phyloP scores from a whole-genome alignment of 2,113 vertebrate species.

The Eidolon helvum region DNA sequence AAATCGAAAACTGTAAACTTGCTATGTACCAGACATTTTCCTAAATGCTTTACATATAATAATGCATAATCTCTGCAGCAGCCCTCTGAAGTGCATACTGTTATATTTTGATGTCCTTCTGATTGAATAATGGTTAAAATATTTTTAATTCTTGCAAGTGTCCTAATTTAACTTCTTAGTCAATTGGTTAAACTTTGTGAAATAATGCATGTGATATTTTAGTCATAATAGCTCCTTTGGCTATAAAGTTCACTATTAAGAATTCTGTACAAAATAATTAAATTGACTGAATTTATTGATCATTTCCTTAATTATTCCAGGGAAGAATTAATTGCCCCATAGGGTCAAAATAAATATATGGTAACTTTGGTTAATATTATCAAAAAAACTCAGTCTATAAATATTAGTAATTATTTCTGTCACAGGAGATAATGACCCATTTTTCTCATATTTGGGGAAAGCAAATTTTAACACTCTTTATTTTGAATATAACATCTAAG shows the following conservation, averaged over 20 bases:
- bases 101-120: neutral
- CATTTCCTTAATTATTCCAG: neutral
- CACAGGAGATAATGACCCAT: neutral
- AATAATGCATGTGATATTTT: neutral
- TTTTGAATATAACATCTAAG: neutral
- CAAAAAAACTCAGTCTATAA: neutral
- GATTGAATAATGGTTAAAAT: neutral
- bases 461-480: neutral
- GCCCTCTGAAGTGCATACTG: accelerated
- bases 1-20: neutral
- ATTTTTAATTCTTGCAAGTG: neutral
- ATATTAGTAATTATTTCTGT: neutral
- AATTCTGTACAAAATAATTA: neutral
- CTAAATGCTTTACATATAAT: neutral
- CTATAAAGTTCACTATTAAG: neutral
- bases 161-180: neutral
- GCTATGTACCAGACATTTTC: neutral
- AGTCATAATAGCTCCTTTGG: neutral
- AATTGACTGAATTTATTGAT: neutral
- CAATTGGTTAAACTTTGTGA: neutral
- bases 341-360: neutral
- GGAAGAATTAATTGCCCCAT: neutral
- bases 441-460: neutral
- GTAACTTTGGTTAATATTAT: neutral
- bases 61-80: neutral